phyloP scores from a whole-genome alignment of 2,797 vertebrate species.

The Eptatretus atami region DNA sequence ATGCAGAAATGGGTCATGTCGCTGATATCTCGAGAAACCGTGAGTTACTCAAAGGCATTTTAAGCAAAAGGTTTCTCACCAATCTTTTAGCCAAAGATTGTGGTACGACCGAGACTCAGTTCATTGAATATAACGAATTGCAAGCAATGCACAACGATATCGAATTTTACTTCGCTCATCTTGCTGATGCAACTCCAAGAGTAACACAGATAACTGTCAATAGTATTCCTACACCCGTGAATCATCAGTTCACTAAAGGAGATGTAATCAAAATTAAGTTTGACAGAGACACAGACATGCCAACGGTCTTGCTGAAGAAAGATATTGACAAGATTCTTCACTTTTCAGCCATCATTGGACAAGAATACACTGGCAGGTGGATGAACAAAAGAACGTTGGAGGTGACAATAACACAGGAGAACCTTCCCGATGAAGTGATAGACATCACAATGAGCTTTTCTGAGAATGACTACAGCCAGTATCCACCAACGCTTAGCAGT shows the following conservation, averaged over 20 bases:
- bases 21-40: background rate
- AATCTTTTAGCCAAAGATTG: background rate
- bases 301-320: background rate
- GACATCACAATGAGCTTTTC: background rate
- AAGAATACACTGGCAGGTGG: constrained; percentile 1
- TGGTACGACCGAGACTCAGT: background rate
- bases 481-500: background rate
- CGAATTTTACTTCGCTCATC: constrained; percentile 1
- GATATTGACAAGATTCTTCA: background rate
- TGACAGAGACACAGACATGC: background rate
- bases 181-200: constrained; percentile 3
- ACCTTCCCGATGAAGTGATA: background rate
- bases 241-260: background rate
- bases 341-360: background rate
- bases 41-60: constrained; percentile 1
- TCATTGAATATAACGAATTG: background rate
- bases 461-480: background rate
- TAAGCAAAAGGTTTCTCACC: background rate
- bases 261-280: background rate
- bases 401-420: background rate
- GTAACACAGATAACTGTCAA: constrained; percentile 2
- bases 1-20: background rate
- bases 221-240: background rate
- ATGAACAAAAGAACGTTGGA: background rate
- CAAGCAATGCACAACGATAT: background rate